Base-by-base conservation (phyloP, 2,113 vertebrate species). In the Lycaon pictus region DNA sequence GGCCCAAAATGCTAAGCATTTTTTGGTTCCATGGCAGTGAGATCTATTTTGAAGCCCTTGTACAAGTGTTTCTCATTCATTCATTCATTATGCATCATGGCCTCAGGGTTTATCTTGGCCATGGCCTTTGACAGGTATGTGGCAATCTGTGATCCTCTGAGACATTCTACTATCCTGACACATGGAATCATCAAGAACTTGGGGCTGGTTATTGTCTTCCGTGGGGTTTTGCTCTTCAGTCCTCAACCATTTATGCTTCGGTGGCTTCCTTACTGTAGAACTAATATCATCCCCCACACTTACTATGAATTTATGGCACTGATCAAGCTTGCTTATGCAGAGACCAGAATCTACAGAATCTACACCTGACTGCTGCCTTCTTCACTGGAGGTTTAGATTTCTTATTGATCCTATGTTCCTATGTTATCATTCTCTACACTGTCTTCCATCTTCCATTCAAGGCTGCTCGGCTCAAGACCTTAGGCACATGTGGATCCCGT, bases 31-130 rank as follows among this genome's bases (percentile, higher is more conserved):
- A 81, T 9, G 80, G 88, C 20, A 88, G 87, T 20, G 35, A 65
- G 25, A 97, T 98, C 48, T 90, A 84, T 60, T 96, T 98, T 84
- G 80, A 97, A 82, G 92, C 43, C 43, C 69, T 98, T 53, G 7
- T 77, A 20, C 95, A 98, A 76, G 88, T 98, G 20, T 98, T 97
- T 91, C 76, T 97, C n/a, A 97, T 97, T 79, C 92, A 97, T 27
- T 95, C 90, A 97, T 27, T 95, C 90, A 8, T n/a, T 97, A 1
- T 90, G 89, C 23, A 96, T 77, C 32, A 95, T 97, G 87, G 98
- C 83, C 11, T 98, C 87, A 0, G 94, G 95, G 20, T 96, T 98
- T 55, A 76, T 97, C n/a, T 76, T 97, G 37, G 79, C 86, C 13
- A 91, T 96, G 95, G 77, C 90, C 37, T 85, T 98, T 65, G 94